Conservation (phyloP, 2,113 vertebrate genomes). For the Trematocara marginatum region DNA sequence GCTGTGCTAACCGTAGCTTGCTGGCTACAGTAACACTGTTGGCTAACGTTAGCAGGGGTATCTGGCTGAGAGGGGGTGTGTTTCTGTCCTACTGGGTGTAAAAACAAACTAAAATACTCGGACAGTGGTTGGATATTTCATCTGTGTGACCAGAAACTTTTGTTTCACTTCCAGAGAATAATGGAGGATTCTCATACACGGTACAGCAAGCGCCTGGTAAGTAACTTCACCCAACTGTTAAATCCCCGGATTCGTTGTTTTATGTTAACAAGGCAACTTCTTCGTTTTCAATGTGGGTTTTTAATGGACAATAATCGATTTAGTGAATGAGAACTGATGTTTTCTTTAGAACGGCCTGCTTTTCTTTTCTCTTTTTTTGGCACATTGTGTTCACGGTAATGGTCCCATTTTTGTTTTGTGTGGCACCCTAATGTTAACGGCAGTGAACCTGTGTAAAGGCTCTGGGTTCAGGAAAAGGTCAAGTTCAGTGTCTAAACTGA, state of each 20-base stretch:
- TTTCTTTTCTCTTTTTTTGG: background rate
- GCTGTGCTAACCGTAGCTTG: constrained; percentile 24
- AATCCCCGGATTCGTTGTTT: background rate
- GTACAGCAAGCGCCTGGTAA: constrained; percentile 95
- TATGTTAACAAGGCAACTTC: background rate
- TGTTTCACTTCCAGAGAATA: constrained; percentile 14
- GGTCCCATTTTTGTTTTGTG: background rate
- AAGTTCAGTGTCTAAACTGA: constrained; percentile 43
- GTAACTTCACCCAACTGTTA: constrained; percentile 46
- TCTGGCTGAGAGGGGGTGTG: background rate
- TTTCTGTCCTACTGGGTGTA: background rate
- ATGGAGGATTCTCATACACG: constrained; percentile 87
- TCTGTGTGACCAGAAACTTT: background rate
- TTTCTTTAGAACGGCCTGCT: background rate
- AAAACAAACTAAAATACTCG: background rate
- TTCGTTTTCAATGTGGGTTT: background rate
- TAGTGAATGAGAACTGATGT: background rate
- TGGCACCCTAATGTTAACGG: background rate
- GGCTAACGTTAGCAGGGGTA: constrained; percentile 18
- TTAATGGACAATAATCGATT: background rate
- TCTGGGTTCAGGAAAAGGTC: constrained; percentile 52
- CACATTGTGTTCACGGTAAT: background rate
- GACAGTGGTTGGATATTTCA: background rate
- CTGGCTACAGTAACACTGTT: constrained; percentile 17
- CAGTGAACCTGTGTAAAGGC: constrained; percentile 43